Percentiles rank a stretch among this genome's conserved stretches.
Evolutionary conservation across 2,888 invertebrate species (phyloP).

Genomic region (Leucozona laternaria): DNA sequence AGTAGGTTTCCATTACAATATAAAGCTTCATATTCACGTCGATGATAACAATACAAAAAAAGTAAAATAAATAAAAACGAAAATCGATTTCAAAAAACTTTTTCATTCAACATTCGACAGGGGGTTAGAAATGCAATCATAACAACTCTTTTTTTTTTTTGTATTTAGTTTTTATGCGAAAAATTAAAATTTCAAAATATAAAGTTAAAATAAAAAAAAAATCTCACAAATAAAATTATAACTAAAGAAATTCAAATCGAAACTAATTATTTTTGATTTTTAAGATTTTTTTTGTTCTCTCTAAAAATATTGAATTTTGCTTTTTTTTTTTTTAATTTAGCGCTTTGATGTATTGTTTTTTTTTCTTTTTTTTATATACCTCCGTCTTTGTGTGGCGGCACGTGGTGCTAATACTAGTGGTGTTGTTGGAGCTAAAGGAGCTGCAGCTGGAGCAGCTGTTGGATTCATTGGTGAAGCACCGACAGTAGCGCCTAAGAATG

Average conservation of each 20-base stretch:
- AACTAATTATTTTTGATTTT: conserved; percentile 23
- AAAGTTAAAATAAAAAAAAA: conserved; percentile 21
- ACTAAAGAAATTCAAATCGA: conserved; percentile 33
- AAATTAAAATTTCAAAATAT: conserved; percentile 50
- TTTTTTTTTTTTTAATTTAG: conserved; percentile 76
- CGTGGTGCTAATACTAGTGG: conserved; percentile 89
- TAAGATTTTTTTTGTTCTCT: conserved; percentile 12
- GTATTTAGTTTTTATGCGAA: conserved; percentile 69
- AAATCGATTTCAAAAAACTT: conserved; percentile 60
- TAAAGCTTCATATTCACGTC: conserved; percentile 74
- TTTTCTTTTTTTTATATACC: conserved; percentile 85
- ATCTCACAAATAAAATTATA: conserved; percentile 43
- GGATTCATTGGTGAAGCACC: conserved; percentile 86
- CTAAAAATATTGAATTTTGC: conserved; percentile 81
- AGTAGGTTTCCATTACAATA: conserved; percentile 64
- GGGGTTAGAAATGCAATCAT: conserved; percentile 76
- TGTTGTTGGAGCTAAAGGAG: conserved; percentile 83
- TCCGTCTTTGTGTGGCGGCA: conserved; percentile 89
- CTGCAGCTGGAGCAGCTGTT: conserved; percentile 86
- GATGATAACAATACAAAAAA: conserved; percentile 64
- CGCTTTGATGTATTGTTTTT: conserved; percentile 37
- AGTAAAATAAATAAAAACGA: conserved; percentile 55
- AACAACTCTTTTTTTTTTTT: conserved; percentile 65
- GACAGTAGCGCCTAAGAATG: conserved; percentile 87
- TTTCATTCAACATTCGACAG: conserved; percentile 75